Conservation (phyloP, 2,888 invertebrate species). For the Netelia inedita region DNA sequence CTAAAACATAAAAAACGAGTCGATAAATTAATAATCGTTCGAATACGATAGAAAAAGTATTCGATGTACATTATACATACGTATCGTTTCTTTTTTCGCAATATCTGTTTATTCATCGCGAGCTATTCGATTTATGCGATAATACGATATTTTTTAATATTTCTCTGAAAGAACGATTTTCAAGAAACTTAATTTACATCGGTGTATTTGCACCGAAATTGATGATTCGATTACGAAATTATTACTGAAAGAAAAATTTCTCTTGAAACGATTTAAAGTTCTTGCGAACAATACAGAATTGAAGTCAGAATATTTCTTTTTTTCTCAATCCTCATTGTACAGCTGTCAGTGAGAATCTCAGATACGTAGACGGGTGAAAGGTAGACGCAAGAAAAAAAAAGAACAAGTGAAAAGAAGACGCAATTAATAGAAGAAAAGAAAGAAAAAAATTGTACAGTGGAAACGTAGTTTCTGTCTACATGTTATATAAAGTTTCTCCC, state of each 20-base stretch:
- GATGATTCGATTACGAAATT: neutral
- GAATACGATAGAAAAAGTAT: conserved; percentile 48
- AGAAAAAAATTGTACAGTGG: conserved; percentile 61
- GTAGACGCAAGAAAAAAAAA: conserved; percentile 46
- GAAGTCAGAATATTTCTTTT: neutral
- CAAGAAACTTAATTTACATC: neutral
- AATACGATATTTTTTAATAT: conserved; percentile 39
- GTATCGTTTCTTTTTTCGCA: conserved; percentile 30
- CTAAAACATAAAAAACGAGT: conserved; percentile 15
- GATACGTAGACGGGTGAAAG: conserved; percentile 51
- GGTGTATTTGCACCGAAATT: neutral
- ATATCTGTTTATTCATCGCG: conserved; percentile 42
- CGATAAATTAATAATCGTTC: conserved; percentile 37
- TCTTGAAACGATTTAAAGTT: neutral
- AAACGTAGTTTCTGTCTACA: conserved; percentile 80
- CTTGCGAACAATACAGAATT: neutral
- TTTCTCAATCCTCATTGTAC: conserved; percentile 25
- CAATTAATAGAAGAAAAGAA: conserved; percentile 31
- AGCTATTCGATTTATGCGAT: conserved; percentile 44
- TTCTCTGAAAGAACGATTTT: conserved; percentile 22
- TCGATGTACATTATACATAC: conserved; percentile 58
- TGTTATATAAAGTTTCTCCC: conserved; percentile 77
- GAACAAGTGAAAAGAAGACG: conserved; percentile 22
- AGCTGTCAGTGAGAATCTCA: conserved; percentile 65
- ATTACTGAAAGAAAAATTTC: neutral